phyloP scores from a whole-genome alignment of 2,113 vertebrate genomes.

The Xyrauchen texanus region DNA sequence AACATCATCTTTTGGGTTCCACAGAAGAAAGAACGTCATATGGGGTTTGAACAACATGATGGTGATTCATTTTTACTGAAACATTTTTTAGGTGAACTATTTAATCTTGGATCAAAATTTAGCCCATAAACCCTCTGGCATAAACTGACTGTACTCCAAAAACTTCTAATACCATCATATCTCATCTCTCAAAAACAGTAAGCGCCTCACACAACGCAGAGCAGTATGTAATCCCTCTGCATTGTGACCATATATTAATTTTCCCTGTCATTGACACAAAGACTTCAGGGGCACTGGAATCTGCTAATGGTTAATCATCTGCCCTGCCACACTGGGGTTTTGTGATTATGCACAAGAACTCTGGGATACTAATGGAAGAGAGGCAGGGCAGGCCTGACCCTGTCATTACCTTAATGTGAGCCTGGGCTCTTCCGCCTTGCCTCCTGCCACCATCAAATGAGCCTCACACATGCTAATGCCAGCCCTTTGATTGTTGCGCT shows the following conservation, averaged over 20 bases:
- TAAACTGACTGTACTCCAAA: neutral
- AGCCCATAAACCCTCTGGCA: neutral
- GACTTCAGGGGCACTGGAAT: slow-evolving; percentile 40
- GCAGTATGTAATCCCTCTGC: slow-evolving; percentile 10
- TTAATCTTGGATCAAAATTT: neutral
- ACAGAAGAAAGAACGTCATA: too few relatives aligned
- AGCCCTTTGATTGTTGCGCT: slow-evolving; percentile 71
- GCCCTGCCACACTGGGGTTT: slow-evolving; percentile 63
- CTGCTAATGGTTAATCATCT: slow-evolving; percentile 69
- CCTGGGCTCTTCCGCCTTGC: slow-evolving; percentile 60
- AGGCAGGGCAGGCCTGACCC: slow-evolving; percentile 60
- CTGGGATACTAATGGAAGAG: slow-evolving; percentile 74
- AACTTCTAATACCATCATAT: neutral
- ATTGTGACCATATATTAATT: slow-evolving; percentile 23
- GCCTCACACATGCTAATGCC: slow-evolving; percentile 79
- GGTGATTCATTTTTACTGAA: too few relatives aligned
- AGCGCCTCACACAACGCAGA: neutral
- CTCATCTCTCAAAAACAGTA: slow-evolving; percentile 14
- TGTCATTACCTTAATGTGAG: slow-evolving; percentile 58
- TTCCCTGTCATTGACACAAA: slow-evolving; percentile 19
- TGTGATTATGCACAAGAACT: slow-evolving; percentile 52
- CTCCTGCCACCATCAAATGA: slow-evolving; percentile 72
- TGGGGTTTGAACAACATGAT: too few relatives aligned
- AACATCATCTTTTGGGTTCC: too few relatives aligned
- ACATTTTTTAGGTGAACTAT: neutral